Evolutionary conservation across 2,113 vertebrate species (phyloP).

Genomic region (Progne subis): DNA sequence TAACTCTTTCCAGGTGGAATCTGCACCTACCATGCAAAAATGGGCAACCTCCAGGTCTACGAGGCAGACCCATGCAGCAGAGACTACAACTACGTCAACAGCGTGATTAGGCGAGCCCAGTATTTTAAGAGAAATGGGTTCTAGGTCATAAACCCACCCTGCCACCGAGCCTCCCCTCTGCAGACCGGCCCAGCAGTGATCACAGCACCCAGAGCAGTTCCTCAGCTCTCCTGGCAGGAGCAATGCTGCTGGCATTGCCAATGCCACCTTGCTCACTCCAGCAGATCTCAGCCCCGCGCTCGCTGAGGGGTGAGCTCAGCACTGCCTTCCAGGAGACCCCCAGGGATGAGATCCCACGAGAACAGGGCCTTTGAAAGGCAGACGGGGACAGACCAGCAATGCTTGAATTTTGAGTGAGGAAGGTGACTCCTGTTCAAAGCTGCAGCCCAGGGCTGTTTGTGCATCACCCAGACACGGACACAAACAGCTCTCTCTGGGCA

Average conservation of each 20-base stretch:
- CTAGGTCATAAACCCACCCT: background rate
- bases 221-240: background rate
- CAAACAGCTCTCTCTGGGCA: background rate
- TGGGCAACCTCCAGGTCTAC: conserved; percentile 53
- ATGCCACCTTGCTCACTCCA: background rate
- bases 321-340: background rate
- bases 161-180: background rate
- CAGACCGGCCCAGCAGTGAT: background rate
- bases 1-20: conserved; percentile 75
- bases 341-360: background rate
- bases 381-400: background rate
- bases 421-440: background rate
- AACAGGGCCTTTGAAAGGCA: background rate
- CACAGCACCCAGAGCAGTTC: background rate
- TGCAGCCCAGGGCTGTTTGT: fast-evolving
- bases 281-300: background rate
- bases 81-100: conserved; percentile 70
- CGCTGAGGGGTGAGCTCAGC: fast-evolving
- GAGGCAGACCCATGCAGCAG: conserved; percentile 53
- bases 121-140: conserved; percentile 76
- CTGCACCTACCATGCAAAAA: conserved; percentile 71
- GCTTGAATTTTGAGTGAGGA: background rate
- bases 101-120: conserved; percentile 78
- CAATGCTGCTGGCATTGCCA: fast-evolving
- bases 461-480: fast-evolving